Conservation (phyloP, 2,797 vertebrate species). For the Coregonus suidteri region DNA sequence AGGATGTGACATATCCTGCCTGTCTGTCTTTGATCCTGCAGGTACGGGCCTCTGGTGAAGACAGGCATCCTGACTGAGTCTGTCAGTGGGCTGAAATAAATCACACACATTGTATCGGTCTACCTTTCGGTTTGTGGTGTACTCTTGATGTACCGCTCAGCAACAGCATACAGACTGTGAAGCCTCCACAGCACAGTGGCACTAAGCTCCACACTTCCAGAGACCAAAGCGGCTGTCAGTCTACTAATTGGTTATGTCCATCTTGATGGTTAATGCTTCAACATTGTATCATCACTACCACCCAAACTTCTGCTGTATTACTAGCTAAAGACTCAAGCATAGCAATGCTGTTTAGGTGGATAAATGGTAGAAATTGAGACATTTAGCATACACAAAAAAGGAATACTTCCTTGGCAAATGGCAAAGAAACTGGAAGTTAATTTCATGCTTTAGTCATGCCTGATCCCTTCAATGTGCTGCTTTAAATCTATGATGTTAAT, state of each 20-base stretch:
- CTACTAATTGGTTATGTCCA: slow-evolving; percentile 1
- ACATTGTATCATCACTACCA: slow-evolving; percentile 11
- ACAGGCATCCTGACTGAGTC: slow-evolving; percentile 32
- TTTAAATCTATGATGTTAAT: not conserved
- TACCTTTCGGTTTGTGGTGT: slow-evolving; percentile 19
- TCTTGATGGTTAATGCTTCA: slow-evolving; percentile 18
- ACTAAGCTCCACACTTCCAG: slow-evolving; percentile 26
- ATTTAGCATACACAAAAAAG: not conserved
- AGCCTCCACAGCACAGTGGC: slow-evolving; percentile 12
- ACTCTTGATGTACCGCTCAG: slow-evolving; percentile 11
- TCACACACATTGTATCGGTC: slow-evolving; percentile 40
- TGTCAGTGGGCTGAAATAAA: slow-evolving; percentile 34
- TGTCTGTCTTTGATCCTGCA: slow-evolving; percentile 40
- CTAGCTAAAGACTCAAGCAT: not conserved
- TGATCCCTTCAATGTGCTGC: not conserved
- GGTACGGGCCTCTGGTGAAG: slow-evolving; percentile 20
- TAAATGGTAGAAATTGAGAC: not conserved
- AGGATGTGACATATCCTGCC: slow-evolving; percentile 25
- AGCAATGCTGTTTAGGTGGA: not conserved
- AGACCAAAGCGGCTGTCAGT: slow-evolving; percentile 6
- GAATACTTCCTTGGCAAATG: not conserved
- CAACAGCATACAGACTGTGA: not conserved
- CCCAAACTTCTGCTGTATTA: slow-evolving; percentile 13
- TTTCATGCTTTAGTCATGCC: slow-evolving; percentile 4
- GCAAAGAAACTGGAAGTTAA: slow-evolving; percentile 3